phyloP scores from a whole-genome alignment of 2,888 invertebrate genomes.

The Hirtodrosophila alboralis region DNA sequence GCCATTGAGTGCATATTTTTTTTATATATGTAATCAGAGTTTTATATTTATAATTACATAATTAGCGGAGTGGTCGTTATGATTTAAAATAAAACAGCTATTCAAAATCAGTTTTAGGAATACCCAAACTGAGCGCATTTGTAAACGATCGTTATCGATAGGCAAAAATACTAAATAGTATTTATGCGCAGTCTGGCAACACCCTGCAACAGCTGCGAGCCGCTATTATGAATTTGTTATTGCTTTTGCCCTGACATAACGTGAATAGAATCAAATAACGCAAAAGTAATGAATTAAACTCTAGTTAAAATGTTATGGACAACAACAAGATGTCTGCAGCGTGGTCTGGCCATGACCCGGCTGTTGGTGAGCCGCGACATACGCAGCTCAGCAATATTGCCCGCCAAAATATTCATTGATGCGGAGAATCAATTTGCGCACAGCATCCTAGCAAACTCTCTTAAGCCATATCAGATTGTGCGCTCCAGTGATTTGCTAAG shows the following conservation, averaged over 20 bases:
- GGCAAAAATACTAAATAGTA: not conserved
- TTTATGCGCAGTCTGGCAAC: conserved; percentile 31
- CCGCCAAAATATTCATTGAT: conserved; percentile 74
- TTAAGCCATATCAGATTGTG: conserved; percentile 76
- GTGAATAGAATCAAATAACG: not conserved
- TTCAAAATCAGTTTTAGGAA: too few relatives aligned
- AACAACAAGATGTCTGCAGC: conserved; percentile 31
- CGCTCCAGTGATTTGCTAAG: conserved; percentile 16
- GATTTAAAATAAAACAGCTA: too few relatives aligned
- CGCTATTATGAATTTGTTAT: not conserved
- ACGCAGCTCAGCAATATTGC: conserved; percentile 20
- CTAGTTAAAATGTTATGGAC: conserved; percentile 23
- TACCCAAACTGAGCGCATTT: too few relatives aligned
- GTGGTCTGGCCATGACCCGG: conserved; percentile 18
- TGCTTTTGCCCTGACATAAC: conserved; percentile 38
- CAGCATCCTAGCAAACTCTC: conserved; percentile 67
- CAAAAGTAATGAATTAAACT: conserved; percentile 31
- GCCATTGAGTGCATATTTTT: too few relatives aligned
- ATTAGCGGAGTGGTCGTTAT: too few relatives aligned
- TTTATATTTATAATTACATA: too few relatives aligned
- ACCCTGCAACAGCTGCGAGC: conserved; percentile 22
- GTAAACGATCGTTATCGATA: conserved; percentile 7
- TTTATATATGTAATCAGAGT: too few relatives aligned
- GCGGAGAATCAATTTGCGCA: conserved; percentile 82
- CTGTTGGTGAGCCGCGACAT: conserved; percentile 36